phyloP scores from a whole-genome alignment of 1,140 invertebrate genomes.

The Drosophila tsacasi region DNA sequence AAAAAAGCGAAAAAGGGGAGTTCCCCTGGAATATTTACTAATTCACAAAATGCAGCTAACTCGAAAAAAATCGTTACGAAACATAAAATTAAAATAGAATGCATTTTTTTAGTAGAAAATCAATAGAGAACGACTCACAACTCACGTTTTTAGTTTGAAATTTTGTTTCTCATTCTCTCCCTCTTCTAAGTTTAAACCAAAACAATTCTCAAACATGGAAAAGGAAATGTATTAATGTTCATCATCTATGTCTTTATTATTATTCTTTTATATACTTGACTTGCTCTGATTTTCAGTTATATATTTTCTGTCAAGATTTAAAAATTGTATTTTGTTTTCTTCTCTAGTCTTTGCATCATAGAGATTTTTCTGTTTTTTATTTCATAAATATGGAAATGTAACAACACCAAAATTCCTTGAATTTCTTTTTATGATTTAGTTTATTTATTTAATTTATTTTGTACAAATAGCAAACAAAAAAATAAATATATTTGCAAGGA shows the following conservation, averaged over 20 bases:
- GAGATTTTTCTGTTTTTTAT: conserved; percentile 32
- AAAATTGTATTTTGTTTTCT: conserved; percentile 47
- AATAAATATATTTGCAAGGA: conserved; percentile 66
- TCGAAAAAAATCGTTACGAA: conserved; percentile 50
- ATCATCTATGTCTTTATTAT: conserved; percentile 39
- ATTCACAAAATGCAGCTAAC: conserved; percentile 69
- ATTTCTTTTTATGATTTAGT: conserved; percentile 77
- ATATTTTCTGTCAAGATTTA: conserved; percentile 20
- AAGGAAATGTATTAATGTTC: conserved; percentile 53
- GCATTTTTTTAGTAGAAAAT: conserved; percentile 70
- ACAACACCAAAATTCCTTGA: conserved; percentile 62
- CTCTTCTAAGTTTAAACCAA: conserved; percentile 22
- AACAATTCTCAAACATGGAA: conserved; percentile 55
- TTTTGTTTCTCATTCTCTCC: conserved; percentile 34
- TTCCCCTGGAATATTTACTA: conserved; percentile 43
- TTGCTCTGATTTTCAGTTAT: conserved; percentile 40
- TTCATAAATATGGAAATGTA: conserved; percentile 31
- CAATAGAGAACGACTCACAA: conserved; percentile 58
- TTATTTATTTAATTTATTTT: conserved; percentile 81
- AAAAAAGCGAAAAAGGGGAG: conserved; percentile 36
- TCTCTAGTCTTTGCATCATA: conserved; percentile 53
- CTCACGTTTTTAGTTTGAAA: conserved; percentile 17
- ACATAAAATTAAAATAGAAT: conserved; percentile 53
- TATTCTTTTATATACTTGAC: conserved; percentile 41
- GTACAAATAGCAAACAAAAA: conserved; percentile 67